Conservation (phyloP, 1,140 invertebrate genomes). For the Goniozus legneri region DNA sequence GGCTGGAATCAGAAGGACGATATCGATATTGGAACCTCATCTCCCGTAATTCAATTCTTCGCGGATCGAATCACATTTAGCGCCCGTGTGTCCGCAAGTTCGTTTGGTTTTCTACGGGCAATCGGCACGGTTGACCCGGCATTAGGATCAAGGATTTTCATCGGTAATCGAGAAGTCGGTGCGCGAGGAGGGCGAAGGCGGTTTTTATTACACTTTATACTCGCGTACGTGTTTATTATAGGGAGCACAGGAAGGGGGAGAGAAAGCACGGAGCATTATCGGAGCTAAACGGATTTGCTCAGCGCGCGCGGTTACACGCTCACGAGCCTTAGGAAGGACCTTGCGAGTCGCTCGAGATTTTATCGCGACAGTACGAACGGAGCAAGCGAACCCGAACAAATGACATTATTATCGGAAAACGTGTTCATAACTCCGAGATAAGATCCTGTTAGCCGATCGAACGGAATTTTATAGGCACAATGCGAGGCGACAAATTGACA, state of each 20-base stretch:
- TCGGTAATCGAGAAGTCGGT: no score
- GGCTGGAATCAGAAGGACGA: background rate
- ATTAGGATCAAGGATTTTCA: constrained; percentile 46
- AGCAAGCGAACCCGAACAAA: no score
- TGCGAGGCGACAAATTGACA: no score
- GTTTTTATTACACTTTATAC: background rate
- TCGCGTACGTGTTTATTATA: no score
- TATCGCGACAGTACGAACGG: no score
- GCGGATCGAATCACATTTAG: background rate
- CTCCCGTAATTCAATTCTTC: background rate
- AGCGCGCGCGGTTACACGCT: background rate
- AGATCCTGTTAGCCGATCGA: no score
- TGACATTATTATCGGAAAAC: no score
- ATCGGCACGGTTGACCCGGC: constrained; percentile 43
- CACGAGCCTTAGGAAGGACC: background rate
- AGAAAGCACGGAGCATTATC: no score
- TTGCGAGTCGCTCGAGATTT: background rate
- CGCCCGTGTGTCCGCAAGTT: background rate
- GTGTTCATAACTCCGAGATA: no score
- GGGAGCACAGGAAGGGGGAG: no score
- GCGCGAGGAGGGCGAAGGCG: background rate
- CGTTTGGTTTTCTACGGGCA: constrained; percentile 33
- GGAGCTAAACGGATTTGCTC: background rate
- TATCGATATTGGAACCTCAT: background rate
- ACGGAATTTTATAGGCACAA: no score